Conservation (phyloP, 2,888 invertebrate species). For the Tetranychus truncatus region DNA sequence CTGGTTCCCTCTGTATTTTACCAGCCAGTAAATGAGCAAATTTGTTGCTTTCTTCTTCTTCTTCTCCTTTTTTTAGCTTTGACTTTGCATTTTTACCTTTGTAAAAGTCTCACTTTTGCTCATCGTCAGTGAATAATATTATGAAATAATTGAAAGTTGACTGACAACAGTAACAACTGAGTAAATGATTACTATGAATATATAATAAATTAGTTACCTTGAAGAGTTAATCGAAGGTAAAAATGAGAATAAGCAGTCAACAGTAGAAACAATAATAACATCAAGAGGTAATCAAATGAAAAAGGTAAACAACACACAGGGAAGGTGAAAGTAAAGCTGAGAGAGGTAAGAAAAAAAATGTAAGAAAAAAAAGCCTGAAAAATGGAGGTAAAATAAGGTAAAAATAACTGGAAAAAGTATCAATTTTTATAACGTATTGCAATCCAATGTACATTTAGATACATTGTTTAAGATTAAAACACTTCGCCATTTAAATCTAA, state of each 20-base stretch:
- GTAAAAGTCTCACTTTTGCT: neutral
- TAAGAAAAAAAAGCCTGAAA: neutral
- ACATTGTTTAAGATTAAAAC: too few species aligned
- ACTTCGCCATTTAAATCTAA: too few species aligned
- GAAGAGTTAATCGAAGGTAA: neutral
- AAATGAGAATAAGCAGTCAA: neutral
- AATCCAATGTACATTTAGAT: too few species aligned
- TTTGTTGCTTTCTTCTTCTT: too few species aligned
- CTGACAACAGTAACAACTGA: neutral
- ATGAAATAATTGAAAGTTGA: neutral
- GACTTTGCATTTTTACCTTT: too few species aligned
- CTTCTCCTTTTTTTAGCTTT: too few species aligned
- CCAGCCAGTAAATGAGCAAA: too few species aligned
- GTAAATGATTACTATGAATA: neutral
- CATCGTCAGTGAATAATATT: conserved; percentile 1
- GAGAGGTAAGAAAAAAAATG: neutral
- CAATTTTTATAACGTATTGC: too few species aligned
- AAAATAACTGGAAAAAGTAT: too few species aligned
- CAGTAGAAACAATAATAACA: neutral
- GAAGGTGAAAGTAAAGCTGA: neutral
- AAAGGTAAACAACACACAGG: neutral
- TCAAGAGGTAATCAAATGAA: neutral
- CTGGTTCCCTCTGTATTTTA: too few species aligned
- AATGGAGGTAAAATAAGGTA: too few species aligned
- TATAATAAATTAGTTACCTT: neutral